These are phyloP conservation scores for Characodon lateralis DNA, from an alignment of 2,797 vertebrate species.

Conservation along the genomic window DNA sequence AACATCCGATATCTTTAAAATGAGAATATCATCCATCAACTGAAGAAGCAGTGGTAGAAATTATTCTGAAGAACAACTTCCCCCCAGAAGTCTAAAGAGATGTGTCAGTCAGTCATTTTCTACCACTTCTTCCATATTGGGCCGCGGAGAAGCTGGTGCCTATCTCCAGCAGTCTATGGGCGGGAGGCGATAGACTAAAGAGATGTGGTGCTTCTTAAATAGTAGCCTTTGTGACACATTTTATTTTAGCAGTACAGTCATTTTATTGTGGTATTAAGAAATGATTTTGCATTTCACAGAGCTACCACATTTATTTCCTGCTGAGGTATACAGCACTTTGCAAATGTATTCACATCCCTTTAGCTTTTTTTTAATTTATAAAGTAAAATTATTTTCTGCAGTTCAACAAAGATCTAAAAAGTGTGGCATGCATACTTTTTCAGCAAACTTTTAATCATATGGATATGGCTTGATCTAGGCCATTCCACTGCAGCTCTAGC, in stretches of 20 bases:
- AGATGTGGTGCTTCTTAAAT: background rate
- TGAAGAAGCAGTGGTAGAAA: background rate
- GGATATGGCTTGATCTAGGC: background rate
- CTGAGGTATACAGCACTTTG: conserved; percentile 38
- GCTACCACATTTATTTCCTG: background rate
- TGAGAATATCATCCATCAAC: conserved; percentile 4
- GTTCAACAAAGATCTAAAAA: background rate
- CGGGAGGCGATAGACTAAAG: no score
- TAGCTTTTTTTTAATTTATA: no score
- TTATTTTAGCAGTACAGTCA: conserved; percentile 39
- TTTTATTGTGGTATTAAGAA: conserved; percentile 54
- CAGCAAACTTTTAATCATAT: background rate
- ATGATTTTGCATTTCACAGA: conserved; percentile 22
- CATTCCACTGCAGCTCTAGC: background rate
- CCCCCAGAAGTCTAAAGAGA: no score
- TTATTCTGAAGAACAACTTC: conserved; percentile 15
- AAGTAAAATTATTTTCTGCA: no score
- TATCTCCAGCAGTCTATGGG: no score
- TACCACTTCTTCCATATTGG: no score
- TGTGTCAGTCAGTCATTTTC: no score
- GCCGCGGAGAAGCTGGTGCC: no score
- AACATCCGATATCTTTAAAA: conserved; percentile 31
- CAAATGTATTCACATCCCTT: no score
- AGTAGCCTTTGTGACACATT: conserved; percentile 38
- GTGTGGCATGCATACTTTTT: background rate